These are phyloP conservation scores for Cebus imitator DNA, from an alignment of 2,113 vertebrate species.

Conservation along the genomic window DNA sequence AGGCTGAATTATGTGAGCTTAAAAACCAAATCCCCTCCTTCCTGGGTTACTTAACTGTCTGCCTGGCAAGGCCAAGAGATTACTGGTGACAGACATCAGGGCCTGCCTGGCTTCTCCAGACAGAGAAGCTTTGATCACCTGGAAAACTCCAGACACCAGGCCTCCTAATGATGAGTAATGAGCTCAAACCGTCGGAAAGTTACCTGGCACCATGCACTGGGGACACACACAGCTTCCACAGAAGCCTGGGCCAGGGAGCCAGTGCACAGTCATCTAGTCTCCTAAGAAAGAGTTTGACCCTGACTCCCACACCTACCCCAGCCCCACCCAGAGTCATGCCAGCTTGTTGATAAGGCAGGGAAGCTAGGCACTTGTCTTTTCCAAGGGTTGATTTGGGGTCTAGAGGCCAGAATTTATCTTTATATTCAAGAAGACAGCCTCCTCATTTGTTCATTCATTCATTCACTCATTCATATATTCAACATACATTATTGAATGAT, in stretches of 20 bases:
- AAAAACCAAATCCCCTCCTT: conserved; percentile 63
- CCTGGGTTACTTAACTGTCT: conserved; percentile 63
- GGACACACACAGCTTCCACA: accelerated
- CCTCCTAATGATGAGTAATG: conserved; percentile 70
- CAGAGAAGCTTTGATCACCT: conserved; percentile 59
- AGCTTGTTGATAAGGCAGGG: accelerated
- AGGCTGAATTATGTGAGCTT: conserved; percentile 70
- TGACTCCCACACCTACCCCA: neutral
- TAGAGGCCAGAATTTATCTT: neutral
- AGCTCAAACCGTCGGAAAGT: conserved; percentile 53
- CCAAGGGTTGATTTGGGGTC: neutral
- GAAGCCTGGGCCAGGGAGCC: neutral
- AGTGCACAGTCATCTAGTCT: neutral
- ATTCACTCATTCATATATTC: neutral
- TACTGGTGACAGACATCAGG: conserved; percentile 41
- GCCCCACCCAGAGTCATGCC: neutral
- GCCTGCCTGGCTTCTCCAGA: conserved; percentile 17
- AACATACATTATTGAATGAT: neutral
- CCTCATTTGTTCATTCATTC: neutral
- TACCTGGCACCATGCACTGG: neutral
- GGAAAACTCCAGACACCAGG: conserved; percentile 62
- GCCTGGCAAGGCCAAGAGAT: conserved; percentile 39
- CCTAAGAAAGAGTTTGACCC: neutral
- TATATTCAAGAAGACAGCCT: neutral
- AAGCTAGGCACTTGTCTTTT: neutral